Conservation (phyloP, 2,113 vertebrate genomes). For the Oreocharis arfaki region DNA sequence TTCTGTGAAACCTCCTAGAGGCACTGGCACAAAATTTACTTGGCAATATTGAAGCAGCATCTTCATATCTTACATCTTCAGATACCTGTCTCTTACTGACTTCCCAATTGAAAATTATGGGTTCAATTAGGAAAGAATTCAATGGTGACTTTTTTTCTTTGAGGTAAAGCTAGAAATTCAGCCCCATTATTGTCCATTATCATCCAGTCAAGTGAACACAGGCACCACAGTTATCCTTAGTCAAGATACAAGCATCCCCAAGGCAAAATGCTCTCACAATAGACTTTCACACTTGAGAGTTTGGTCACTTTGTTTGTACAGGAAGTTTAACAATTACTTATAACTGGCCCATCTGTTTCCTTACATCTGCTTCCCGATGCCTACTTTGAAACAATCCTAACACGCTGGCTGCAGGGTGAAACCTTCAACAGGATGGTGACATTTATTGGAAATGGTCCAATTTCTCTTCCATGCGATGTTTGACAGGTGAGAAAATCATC, state of each 20-base stretch:
- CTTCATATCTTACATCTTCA: neutral
- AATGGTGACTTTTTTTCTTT: neutral
- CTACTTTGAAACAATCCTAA: neutral
- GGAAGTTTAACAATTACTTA: slow-evolving; percentile 34
- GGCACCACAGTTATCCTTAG: neutral
- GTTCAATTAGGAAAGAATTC: neutral
- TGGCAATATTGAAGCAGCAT: neutral
- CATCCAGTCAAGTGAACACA: accelerated
- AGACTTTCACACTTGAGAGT: neutral
- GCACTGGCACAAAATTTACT: neutral
- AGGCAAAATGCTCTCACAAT: neutral
- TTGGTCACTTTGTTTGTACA: neutral
- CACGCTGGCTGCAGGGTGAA: neutral
- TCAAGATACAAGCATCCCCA: accelerated
- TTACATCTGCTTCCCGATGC: neutral
- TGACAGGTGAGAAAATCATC: neutral
- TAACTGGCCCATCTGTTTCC: neutral
- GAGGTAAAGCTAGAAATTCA: neutral
- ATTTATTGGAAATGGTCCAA: neutral
- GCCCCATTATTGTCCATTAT: neutral
- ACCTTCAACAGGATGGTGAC: neutral
- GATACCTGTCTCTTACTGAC: neutral
- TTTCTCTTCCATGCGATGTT: neutral
- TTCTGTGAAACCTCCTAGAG: neutral
- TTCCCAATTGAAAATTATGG: neutral